Evolutionary conservation across 2,888 invertebrate species (phyloP).

Genomic region (Zeuzera pyrina): DNA sequence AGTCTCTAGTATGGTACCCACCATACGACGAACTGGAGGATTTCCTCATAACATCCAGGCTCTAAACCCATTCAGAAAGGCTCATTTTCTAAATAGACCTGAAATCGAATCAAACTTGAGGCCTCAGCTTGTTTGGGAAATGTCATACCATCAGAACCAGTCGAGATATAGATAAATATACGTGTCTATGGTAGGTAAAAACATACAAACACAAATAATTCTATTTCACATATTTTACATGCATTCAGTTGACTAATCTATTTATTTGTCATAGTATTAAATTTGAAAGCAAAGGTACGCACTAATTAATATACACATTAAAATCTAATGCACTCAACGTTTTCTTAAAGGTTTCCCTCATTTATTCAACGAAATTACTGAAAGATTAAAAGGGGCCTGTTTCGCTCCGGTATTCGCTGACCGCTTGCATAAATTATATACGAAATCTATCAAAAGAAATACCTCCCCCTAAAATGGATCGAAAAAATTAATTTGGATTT

Average conservation of each 20-base stretch:
- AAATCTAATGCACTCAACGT: constrained; percentile 24
- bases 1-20: no score
- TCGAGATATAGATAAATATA: no score
- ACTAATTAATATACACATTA: constrained; percentile 5
- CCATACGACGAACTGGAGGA: no score
- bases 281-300: not conserved
- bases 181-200: no score
- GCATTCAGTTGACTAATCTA: not conserved
- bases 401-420: constrained; percentile 45
- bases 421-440: constrained; percentile 68
- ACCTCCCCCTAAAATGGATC: constrained; percentile 43
- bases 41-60: no score
- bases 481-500: constrained; percentile 63
- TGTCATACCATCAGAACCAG: no score
- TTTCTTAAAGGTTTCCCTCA: constrained; percentile 19
- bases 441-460: constrained; percentile 52
- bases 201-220: no score
- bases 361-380: constrained; percentile 39
- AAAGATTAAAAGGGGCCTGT: constrained; percentile 47
- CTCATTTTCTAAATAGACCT: no score
- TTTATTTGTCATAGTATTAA: not conserved
- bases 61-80: no score
- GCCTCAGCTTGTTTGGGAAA: no score
- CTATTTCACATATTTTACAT: not conserved
- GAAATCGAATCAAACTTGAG: no score